Percentiles rank a stretch among this genome's conserved stretches.
Conservation (phyloP, 2,113 vertebrate species). For the Numenius arquata region DNA sequence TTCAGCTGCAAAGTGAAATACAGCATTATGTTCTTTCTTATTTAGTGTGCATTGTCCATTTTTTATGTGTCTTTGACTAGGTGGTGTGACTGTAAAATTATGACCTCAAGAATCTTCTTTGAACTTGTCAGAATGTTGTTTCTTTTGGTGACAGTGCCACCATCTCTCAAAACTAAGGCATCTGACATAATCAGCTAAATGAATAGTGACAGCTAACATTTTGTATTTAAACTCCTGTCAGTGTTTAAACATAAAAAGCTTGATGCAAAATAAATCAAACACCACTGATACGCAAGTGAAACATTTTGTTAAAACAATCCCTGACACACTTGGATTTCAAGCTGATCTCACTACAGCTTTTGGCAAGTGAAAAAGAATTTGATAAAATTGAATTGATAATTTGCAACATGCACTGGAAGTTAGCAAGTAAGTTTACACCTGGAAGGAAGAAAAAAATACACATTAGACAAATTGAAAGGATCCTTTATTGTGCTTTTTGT, state of each 20-base stretch:
- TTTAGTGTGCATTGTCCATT: conserved; percentile 6
- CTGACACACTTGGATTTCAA: conserved; percentile 67
- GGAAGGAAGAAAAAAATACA: conserved; percentile 49
- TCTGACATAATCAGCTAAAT: conserved; percentile 81
- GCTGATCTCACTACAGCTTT: conserved; percentile 55
- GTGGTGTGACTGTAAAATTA: conserved; percentile 68
- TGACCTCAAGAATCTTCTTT: conserved; percentile 77
- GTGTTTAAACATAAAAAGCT: conserved; percentile 81
- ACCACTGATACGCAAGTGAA: conserved; percentile 74
- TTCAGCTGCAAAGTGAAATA: background rate
- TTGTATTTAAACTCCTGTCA: conserved; percentile 83
- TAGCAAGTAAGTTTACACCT: conserved; percentile 33
- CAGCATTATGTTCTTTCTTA: background rate
- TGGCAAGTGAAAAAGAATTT: conserved; percentile 62
- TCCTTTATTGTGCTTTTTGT: conserved; percentile 47
- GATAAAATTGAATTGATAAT: conserved; percentile 62
- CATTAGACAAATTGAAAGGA: conserved; percentile 25
- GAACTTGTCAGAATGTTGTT: conserved; percentile 79
- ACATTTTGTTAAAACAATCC: conserved; percentile 74
- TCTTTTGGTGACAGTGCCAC: conserved; percentile 76
- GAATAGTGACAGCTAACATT: conserved; percentile 82
- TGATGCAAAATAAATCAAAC: conserved; percentile 83
- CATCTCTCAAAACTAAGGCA: conserved; percentile 79
- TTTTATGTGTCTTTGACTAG: conserved; percentile 58
- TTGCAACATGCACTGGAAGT: conserved; percentile 25